Base-by-base conservation (phyloP, 37 sponge, comb jelly and placozoan genomes). In the Diacarnus erythraeanus region DNA sequence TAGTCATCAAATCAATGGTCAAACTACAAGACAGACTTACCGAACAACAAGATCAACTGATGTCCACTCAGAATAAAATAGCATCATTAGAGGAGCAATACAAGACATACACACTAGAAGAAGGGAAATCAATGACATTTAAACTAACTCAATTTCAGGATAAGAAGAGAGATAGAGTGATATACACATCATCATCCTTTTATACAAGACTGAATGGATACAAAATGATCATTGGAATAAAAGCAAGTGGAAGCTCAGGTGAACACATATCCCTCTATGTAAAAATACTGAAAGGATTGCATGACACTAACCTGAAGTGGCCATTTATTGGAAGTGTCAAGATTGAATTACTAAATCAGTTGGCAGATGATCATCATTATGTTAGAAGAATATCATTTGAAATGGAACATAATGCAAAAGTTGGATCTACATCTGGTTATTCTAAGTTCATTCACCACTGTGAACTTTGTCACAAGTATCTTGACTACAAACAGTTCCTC, bases 261-360 rank as follows among this genome's bases (percentile, higher is more conserved):
- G 73, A 74, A 38, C 82, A 81, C 42, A 61, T 81, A 27, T 81
- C 74, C 10, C 65, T 81, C 34, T 72, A 57, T 37, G 51, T 29
- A 20, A 43, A 26, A 17, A 38, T 73, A 23, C 40, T 81, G 64
- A 58, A 27, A 39, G 82, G 82, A 64, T 35, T 39, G 30, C 37
- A 81, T 40, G 74, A 81, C 38, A 42, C 56, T 51, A 56, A 80
- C 51, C 60, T 80, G 5, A 54, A 54, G 2, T 71, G 69, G 69
- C 59, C 80, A 21, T 80, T 80, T 33, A 2, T 42, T 12, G 71
- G 71, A 40, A 41, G 23, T 25, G 71, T 71, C 35, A 42, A 12
- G 17, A 3, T 71, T 20, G 71, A 71, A 39, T 9, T 71, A 29
- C 38, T 71, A 71, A 71, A 71, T 27, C 71, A 71, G 71, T 42